Evolutionary conservation across 2,888 invertebrate genomes (phyloP), one percentile per base, ranked within the genome.

Genomic region (Cephus nigrinus): DNA sequence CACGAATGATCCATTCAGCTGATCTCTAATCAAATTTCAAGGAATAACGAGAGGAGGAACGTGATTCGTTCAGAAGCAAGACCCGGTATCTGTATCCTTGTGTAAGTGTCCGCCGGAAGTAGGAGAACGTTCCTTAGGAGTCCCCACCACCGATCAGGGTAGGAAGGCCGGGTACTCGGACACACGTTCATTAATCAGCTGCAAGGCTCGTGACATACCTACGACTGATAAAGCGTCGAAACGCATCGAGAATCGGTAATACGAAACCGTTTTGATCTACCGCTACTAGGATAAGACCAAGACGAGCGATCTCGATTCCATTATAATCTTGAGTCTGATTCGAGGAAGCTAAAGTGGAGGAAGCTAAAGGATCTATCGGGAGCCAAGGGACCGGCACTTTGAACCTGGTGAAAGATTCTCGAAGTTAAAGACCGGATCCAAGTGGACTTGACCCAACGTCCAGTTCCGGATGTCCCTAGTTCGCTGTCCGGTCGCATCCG

Each of bases 101-200:
- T 76, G 76, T 79, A 40, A 36, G 74, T 79, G 74, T 73, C 76
- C 77, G 73, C 79, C 79, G 79, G 79, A 79, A 79, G 75, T 78
- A 75, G 73, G 72, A n/a, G 79, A 78, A 77, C 77, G 77, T 77
- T 75, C 33, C 76, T 69, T 76, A 36, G 31, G 40, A 5, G 1
- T 71, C 79, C 71, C 33, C 73, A 71, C 76, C 30, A 72, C 23
- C 31, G 12, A 31, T 55, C 55, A 23, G 55, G 55, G 55, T 55
- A 23, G 76, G 11, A 72, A 76, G 71, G 40, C 55, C 76, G 72
- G 72, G 71, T 72, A 76, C 74, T 74, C 74, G 74, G 74, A 74
- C 74, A 74, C 74, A 74, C 40, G 77, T 55, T 75, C 75, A 34
- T 31, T 78, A 75, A 78, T 78, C 78, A 40, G 69, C 34, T 71